phyloP scores from a whole-genome alignment of 2,888 invertebrate genomes.

The Eremobia ochroleuca region DNA sequence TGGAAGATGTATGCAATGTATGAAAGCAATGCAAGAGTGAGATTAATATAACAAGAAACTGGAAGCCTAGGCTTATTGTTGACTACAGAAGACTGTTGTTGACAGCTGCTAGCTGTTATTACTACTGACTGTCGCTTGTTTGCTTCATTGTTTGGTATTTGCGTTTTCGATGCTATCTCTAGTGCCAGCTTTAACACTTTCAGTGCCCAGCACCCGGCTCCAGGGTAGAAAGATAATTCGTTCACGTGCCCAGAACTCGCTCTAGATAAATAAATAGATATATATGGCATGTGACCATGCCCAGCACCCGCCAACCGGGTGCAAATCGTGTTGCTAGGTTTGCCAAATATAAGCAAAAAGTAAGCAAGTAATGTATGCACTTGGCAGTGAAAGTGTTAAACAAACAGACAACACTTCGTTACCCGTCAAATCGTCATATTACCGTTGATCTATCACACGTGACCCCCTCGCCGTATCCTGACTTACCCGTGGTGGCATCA shows the following conservation, averaged over 20 bases:
- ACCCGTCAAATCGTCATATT: conserved; percentile 9
- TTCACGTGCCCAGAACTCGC: too few relatives aligned
- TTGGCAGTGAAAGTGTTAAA: neutral
- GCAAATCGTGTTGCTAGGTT: too few relatives aligned
- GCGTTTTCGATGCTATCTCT: neutral
- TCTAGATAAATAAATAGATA: too few relatives aligned
- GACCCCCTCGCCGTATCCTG: conserved; percentile 57
- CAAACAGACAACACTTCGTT: neutral
- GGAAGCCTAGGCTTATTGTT: neutral
- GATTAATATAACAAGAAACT: neutral
- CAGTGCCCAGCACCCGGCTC: too few relatives aligned
- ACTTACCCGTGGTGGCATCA: conserved; percentile 60
- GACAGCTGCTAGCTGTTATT: neutral
- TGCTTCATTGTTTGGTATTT: neutral
- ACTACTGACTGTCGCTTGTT: neutral
- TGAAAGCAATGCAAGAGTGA: neutral
- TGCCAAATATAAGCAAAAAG: too few relatives aligned
- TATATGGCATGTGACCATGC: too few relatives aligned
- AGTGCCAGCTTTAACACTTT: too few relatives aligned
- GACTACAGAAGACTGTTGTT: neutral
- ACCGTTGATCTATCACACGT: conserved; percentile 2
- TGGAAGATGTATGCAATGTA: neutral
- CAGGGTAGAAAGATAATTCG: too few relatives aligned
- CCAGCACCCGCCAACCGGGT: too few relatives aligned
- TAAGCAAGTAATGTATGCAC: too few relatives aligned